These are phyloP conservation scores for Macaria liturata DNA, from an alignment of 2,888 invertebrate genomes.

Conservation along the genomic window DNA sequence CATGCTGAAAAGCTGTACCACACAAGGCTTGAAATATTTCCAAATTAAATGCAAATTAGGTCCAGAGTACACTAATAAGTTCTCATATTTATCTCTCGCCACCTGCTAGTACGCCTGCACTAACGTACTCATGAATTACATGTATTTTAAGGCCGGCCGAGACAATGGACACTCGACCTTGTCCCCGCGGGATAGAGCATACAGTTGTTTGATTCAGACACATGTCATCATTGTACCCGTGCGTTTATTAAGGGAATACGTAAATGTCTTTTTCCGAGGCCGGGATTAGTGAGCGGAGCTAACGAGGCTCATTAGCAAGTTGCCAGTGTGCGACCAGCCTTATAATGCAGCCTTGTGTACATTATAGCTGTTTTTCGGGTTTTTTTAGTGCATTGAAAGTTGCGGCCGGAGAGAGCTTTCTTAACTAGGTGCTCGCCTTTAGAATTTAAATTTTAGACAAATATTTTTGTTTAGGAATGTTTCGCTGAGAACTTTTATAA, in stretches of 20 bases:
- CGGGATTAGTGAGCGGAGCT: slow-evolving; percentile 46
- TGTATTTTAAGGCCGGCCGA: slow-evolving; percentile 24
- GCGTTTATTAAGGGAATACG: slow-evolving; percentile 37
- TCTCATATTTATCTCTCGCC: slow-evolving; percentile 25
- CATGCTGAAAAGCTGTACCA: no score
- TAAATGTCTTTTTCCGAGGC: slow-evolving; percentile 39
- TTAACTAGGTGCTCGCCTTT: no score
- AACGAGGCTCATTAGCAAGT: slow-evolving; percentile 53
- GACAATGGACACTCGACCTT: slow-evolving; percentile 20
- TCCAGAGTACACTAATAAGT: slow-evolving; percentile 31
- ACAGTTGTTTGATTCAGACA: slow-evolving; percentile 22
- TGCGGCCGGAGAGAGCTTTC: background rate
- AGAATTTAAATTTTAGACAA: no score
- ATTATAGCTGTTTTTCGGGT: slow-evolving; percentile 26
- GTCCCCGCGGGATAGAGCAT: slow-evolving; percentile 13
- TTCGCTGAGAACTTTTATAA: no score
- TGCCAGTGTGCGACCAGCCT: slow-evolving; percentile 33
- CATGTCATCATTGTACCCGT: slow-evolving; percentile 33
- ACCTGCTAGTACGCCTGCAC: slow-evolving; percentile 26
- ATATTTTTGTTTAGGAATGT: no score
- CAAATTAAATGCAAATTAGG: slow-evolving; percentile 25
- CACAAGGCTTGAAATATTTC: slow-evolving; percentile 1
- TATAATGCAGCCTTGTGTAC: slow-evolving; percentile 31
- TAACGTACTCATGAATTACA: slow-evolving; percentile 25
- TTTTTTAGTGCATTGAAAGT: slow-evolving; percentile 20